phyloP scores from a whole-genome alignment of 2,888 invertebrate species.

The Lottia gigantea region DNA sequence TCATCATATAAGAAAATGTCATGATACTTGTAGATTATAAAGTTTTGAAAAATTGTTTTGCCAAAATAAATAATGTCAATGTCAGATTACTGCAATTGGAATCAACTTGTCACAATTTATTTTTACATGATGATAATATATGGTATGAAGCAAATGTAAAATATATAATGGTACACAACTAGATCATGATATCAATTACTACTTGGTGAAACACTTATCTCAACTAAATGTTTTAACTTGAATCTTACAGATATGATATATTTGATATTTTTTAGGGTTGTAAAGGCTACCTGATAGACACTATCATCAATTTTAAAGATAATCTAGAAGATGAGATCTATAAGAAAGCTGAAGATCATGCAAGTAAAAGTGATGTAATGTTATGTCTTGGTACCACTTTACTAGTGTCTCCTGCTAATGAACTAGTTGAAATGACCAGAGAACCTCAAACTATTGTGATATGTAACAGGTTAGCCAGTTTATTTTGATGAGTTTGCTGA shows the following conservation, averaged over 20 bases:
- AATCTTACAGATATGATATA: not conserved
- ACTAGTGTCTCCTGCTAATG: constrained; percentile 61
- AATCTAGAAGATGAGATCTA: constrained; percentile 52
- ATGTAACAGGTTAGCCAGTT: constrained; percentile 50
- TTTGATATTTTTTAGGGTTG: constrained; percentile 45
- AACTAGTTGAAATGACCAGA: constrained; percentile 49
- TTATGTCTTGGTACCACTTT: constrained; percentile 62
- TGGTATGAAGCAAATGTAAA: no score
- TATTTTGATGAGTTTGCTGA: not conserved
- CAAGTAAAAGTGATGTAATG: constrained; percentile 53
- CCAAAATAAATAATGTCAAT: no score
- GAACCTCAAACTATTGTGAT: constrained; percentile 47
- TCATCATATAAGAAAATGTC: not conserved
- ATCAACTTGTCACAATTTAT: no score
- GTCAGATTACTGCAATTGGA: no score
- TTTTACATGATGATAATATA: no score
- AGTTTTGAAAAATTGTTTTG: no score
- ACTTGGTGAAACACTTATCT: no score
- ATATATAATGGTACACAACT: no score
- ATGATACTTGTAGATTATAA: no score
- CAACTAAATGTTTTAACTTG: no score
- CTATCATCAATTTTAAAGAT: constrained; percentile 65
- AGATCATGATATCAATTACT: no score
- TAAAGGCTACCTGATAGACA: constrained; percentile 53
- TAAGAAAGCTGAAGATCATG: constrained; percentile 40